Evolutionary conservation across 2,797 vertebrate species (phyloP), one percentile per base, ranked within the genome.

Genomic region (Lepilemur septentrionalis): DNA sequence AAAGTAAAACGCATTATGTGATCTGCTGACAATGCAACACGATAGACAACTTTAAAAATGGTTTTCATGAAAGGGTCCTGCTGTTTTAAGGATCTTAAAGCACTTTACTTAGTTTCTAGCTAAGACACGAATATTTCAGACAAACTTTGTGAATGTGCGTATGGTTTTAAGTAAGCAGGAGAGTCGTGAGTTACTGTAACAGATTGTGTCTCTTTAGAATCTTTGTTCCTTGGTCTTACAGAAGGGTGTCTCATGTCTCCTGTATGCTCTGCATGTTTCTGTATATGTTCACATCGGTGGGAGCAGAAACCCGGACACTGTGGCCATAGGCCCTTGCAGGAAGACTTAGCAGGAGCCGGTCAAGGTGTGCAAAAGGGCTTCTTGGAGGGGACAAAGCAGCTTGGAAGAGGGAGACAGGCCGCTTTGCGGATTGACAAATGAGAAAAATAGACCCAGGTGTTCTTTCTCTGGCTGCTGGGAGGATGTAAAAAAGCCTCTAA

Each of bases 401-500:
- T 52, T 94, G 65, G 81, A 14, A 30, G 80, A 92, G 73, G 55
- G 0, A 38, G 43, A 43, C 2, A n/a, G 41, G 61, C 7, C 14
- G 10, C 76, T n/a, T 88, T 20, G 46, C 23, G 78, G 70, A 46
- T 6, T 70, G 48, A 93, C 3, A 1, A 46, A 25, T 32, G 17
- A 78, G 88, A 91, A 93, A 94, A 86, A 83, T 5, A 0, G 2
- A 67, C 23, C 65, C 30, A 32, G 84, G 50, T 83, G 75, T 67
- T 28, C 50, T 25, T 79, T 92, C 67, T 86, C 67, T 69, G n/a
- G 63, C 43, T 72, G 4, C 5, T 7, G n/a, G 32, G 48, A 87
- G 48, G 67, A 96, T 93, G 78, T 57, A 82, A 94, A 86, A 94
- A 91, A 89, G 2, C 57, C 70, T 86, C 30, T 52, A 95, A 96